phyloP scores from a whole-genome alignment of 2,113 vertebrate species.

The Chionodraco myersi region DNA sequence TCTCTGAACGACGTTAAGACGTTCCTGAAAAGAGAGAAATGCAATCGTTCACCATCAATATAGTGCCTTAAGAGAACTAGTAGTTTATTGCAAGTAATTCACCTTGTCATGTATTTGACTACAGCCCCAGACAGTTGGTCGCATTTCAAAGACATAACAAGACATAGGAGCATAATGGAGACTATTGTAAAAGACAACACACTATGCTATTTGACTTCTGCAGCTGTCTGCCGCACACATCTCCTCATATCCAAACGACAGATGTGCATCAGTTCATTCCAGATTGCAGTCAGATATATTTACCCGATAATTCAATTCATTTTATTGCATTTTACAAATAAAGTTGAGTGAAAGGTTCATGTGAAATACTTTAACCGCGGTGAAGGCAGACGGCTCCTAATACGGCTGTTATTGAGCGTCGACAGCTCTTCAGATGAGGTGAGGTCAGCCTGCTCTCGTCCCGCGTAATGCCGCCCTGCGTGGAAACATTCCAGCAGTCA shows the following conservation, averaged over 20 bases:
- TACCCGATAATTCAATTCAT: not conserved
- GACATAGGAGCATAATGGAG: conserved; percentile 39
- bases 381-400: not conserved
- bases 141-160: conserved; percentile 36
- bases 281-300: not conserved
- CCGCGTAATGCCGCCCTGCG: conserved; percentile 10
- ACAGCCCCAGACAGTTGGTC: conserved; percentile 17
- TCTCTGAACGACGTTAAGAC: conserved; percentile 60
- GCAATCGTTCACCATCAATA: not conserved
- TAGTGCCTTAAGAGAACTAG: not conserved
- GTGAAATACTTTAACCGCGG: not conserved
- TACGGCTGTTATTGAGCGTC: conserved; percentile 4
- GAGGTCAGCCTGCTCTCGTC: conserved; percentile 38
- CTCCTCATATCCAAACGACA: conserved; percentile 43
- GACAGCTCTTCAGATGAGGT: conserved; percentile 19
- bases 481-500: conserved; percentile 32
- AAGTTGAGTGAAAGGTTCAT: not conserved
- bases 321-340: not conserved
- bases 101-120: conserved; percentile 9
- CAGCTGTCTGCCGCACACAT: conserved; percentile 48
- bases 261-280: conserved; percentile 47
- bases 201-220: conserved; percentile 39
- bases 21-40: conserved; percentile 62
- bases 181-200: conserved; percentile 33
- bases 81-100: not conserved